Evolutionary conservation across 2,888 invertebrate species (phyloP).

Genomic region (Tolmerus cingulatus): DNA sequence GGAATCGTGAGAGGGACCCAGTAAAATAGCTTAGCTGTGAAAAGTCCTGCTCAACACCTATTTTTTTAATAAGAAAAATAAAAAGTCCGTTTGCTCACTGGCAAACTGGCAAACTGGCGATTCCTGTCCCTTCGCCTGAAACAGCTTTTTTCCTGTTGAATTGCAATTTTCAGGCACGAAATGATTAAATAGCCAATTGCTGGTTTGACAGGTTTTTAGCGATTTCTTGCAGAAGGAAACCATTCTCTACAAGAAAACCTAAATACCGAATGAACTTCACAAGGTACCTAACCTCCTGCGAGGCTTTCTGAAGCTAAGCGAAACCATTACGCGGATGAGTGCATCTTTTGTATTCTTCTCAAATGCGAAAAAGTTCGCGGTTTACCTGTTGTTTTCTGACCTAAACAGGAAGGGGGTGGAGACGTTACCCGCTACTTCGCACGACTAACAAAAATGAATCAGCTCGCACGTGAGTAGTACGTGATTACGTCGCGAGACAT

Average conservation of each 20-base stretch:
- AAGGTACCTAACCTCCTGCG: neutral
- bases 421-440: neutral
- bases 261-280: neutral
- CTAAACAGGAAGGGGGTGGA: neutral
- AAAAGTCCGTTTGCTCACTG: neutral
- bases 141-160: neutral
- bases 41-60: slow-evolving; percentile 9
- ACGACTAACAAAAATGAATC: neutral
- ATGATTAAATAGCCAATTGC: neutral
- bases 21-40: slow-evolving; percentile 35
- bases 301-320: neutral
- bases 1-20: slow-evolving; percentile 17
- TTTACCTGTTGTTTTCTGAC: neutral
- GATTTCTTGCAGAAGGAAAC: neutral
- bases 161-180: neutral
- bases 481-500: neutral
- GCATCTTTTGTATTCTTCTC: neutral
- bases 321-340: neutral
- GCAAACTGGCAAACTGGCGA: neutral
- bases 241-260: neutral
- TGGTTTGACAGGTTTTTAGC: neutral
- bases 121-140: neutral
- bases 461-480: neutral
- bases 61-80: neutral
- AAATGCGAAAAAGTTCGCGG: neutral